Conservation (phyloP, 2,113 vertebrate species). For the Chlorodrepanis virens region DNA sequence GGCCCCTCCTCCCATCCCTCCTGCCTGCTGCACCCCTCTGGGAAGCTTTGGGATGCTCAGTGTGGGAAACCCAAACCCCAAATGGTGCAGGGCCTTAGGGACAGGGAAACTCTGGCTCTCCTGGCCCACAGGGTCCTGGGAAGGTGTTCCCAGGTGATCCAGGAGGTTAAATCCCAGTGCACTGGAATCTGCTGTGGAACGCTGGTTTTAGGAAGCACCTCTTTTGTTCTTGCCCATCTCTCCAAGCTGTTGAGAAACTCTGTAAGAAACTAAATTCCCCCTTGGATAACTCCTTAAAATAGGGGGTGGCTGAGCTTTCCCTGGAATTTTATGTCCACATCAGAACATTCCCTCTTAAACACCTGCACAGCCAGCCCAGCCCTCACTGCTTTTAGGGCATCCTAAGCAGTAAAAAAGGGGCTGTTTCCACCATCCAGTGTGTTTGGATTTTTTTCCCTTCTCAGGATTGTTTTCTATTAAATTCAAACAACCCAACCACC, state of each 20-base stretch:
- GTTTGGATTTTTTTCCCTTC: not conserved
- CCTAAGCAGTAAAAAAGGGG: not conserved
- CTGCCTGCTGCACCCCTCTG: not conserved
- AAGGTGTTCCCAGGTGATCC: not conserved
- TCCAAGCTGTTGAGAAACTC: not conserved
- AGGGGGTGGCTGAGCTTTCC: not conserved
- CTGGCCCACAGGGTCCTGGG: not conserved
- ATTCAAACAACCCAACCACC: not conserved
- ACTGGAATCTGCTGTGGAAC: not conserved
- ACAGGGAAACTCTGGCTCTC: not conserved
- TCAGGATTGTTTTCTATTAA: not conserved
- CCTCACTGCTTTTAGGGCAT: not conserved
- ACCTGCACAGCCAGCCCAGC: not conserved
- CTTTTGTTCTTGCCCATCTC: not conserved
- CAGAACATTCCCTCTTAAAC: not conserved
- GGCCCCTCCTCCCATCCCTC: not conserved
- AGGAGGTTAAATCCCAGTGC: not conserved
- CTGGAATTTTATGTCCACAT: not conserved
- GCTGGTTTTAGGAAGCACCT: accelerated
- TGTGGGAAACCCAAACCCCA: not conserved
- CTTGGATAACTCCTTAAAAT: not conserved
- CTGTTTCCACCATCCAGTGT: not conserved
- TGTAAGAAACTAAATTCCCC: not conserved
- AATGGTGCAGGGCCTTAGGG: not conserved
- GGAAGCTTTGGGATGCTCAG: not conserved